Evolutionary conservation across 2,113 vertebrate species (phyloP).

Genomic region (Scomber colias): DNA sequence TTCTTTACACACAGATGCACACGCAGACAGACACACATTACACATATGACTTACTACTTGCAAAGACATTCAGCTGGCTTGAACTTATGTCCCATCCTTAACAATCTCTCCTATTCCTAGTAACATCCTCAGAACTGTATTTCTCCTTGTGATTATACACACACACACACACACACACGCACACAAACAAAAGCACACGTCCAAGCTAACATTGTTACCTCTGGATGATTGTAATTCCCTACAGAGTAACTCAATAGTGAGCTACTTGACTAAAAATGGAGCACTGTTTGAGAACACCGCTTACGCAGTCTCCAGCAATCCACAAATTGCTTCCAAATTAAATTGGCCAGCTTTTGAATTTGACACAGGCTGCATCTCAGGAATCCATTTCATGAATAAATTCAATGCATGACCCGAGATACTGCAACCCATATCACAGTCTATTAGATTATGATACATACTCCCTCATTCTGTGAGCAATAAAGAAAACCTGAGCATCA

Average conservation of each 20-base stretch:
- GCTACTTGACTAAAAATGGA: constrained; percentile 25
- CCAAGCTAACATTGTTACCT: constrained; percentile 27
- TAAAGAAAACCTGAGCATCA: constrained; percentile 5
- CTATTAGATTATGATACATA: constrained; percentile 34
- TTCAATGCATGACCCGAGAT: constrained; percentile 13
- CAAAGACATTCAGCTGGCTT: not conserved
- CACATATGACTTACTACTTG: not conserved
- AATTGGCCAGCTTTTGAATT: constrained; percentile 19
- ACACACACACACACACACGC: not conserved
- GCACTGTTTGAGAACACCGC: constrained; percentile 22
- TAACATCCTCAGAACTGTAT: not conserved
- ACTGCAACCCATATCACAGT: not conserved
- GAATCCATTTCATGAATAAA: constrained; percentile 47
- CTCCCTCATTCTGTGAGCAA: not conserved
- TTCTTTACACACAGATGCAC: constrained; percentile 81
- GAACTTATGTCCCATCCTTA: not conserved
- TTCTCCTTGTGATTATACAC: not conserved
- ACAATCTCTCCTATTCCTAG: not conserved
- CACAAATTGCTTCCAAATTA: constrained; percentile 49
- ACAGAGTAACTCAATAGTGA: constrained; percentile 42
- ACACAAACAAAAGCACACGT: not conserved
- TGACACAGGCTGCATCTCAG: not conserved
- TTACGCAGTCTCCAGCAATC: constrained; percentile 38
- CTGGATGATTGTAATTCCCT: constrained; percentile 20
- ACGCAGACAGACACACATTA: not conserved